Conservation (phyloP, 2,888 invertebrate genomes). For the Bombylius major region DNA sequence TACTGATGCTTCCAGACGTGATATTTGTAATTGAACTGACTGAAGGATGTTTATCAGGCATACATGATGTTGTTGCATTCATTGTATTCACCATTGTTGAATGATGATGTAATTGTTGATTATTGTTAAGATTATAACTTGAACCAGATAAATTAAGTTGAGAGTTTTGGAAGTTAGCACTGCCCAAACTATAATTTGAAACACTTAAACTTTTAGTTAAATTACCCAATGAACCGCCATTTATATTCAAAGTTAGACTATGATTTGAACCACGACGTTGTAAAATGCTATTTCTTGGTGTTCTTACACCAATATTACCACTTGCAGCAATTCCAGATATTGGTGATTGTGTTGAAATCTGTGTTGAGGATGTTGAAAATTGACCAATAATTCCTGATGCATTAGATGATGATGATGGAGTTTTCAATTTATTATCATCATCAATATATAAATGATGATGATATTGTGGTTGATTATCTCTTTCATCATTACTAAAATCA, state of each 20-base stretch:
- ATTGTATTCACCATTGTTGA: constrained; percentile 6
- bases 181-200: constrained; percentile 31
- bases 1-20: not conserved
- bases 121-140: constrained; percentile 15
- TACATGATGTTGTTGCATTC: constrained; percentile 3
- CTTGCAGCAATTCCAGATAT: not conserved
- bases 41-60: not conserved
- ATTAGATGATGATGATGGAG: constrained; percentile 19
- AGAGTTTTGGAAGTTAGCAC: constrained; percentile 21
- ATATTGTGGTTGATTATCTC: not conserved
- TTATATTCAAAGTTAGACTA: constrained; percentile 43
- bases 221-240: constrained; percentile 41
- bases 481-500: constrained; percentile 36
- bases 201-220: constrained; percentile 38
- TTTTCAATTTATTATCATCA: not conserved
- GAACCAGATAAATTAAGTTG: constrained; percentile 34
- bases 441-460: not conserved
- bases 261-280: constrained; percentile 50
- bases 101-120: not conserved
- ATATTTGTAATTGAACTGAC: not conserved
- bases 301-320: not conserved
- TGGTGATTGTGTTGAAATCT: not conserved
- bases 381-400: constrained; percentile 10
- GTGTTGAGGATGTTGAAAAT: constrained; percentile 4
- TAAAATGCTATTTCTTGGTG: constrained; percentile 35